Base-by-base conservation (phyloP, 2,113 vertebrate species). In the Pogona vitticeps region DNA sequence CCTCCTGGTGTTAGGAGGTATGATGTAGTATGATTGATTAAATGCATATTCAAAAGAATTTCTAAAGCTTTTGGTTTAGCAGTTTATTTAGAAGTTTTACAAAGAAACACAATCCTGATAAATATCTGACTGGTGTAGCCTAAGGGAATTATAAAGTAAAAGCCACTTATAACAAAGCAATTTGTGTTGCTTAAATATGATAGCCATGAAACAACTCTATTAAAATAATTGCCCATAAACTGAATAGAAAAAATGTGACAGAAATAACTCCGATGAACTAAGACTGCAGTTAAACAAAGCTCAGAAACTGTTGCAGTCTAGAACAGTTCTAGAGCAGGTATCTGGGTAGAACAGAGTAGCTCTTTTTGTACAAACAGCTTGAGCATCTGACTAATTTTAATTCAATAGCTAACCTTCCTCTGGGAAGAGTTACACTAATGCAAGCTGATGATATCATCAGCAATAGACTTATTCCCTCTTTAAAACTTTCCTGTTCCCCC, bases 1-100 rank as follows among this genome's bases (percentile, higher is more conserved):
- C 31, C 2, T 46, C 56, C 76, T 72, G 75, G 28, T 82, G 81
- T 38, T 75, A 65, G 26, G 58, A 84, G 58, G 3, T 38, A 40
- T 79, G 77, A 75, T 84, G 77, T 31, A 72, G n/a, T 65, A 63
- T 73, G 76, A 76, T 67, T 82, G 58, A 82, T 87, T 81, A 18
- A 75, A 87, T 87, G 71, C 28, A 75, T 38, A 61, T 46, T 73
- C 36, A 59, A 80, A 86, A 61, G 36, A 40, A 71, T 42, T 42
- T 33, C 36, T 28, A 59, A 70, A 68, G 42, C 17, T 59, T 67
- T 86, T 80, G 77, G 31, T 73, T 73, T 86, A 72, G 52, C 28
- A 80, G 28, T 72, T 80, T 86, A 59, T 80, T 80, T 46, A 46
- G 31, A 18, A 13, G 78, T 65, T 38, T 75, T 75, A 76, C 40